Evolutionary conservation across 2,888 invertebrate genomes (phyloP).

Genomic region (Isoperla grammatica): DNA sequence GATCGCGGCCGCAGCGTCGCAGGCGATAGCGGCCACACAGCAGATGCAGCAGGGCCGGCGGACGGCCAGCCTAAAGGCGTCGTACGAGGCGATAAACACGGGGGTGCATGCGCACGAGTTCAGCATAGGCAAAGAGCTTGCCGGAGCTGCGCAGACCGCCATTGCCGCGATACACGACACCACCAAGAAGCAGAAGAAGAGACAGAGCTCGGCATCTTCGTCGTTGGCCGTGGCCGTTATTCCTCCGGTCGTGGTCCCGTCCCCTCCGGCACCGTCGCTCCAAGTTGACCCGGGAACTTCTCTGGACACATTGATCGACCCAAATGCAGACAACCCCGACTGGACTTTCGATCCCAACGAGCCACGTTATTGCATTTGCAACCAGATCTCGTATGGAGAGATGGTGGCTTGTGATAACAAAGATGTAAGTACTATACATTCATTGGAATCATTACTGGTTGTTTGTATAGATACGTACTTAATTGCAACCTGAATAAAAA

Average conservation of each 20-base stretch:
- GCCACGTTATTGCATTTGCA: constrained; percentile 92
- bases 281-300: constrained; percentile 51
- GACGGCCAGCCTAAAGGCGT: constrained; percentile 90
- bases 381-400: constrained; percentile 95
- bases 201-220: neutral
- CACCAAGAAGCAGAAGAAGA: constrained; percentile 59
- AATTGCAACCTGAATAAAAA: too few relatives aligned
- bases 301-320: constrained; percentile 52
- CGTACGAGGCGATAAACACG: constrained; percentile 79
- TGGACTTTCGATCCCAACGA: constrained; percentile 96
- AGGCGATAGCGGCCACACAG: constrained; percentile 94
- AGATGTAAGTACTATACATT: constrained; percentile 63
- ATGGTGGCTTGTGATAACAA: constrained; percentile 99
- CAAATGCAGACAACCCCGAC: constrained; percentile 47
- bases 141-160: constrained; percentile 66
- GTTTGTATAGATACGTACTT: too few relatives aligned
- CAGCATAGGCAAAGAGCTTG: constrained; percentile 63
- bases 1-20: constrained; percentile 90
- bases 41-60: constrained; percentile 66
- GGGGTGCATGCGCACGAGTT: constrained; percentile 52
- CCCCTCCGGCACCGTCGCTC: constrained; percentile 44
- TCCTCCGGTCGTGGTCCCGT: constrained; percentile 39
- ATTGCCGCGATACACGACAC: constrained; percentile 62
- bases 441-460: too few relatives aligned
- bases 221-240: constrained; percentile 28